phyloP scores from a whole-genome alignment of 2,797 vertebrate species.

The Clarias pachynema region DNA sequence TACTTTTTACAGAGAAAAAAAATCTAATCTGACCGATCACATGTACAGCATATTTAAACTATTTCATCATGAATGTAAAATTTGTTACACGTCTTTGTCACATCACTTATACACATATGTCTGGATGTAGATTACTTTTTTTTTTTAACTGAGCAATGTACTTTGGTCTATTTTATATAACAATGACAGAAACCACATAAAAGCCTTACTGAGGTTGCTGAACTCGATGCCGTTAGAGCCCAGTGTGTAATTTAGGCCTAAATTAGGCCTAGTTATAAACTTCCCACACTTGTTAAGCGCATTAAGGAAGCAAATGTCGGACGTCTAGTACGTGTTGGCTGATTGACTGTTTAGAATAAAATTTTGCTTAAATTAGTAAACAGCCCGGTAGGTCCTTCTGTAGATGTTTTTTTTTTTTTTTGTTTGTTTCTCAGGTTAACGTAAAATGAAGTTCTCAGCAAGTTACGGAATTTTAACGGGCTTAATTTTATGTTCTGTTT shows the following conservation, averaged over 20 bases:
- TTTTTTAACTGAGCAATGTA: neutral
- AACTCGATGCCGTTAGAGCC: neutral
- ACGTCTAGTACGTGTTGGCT: slow-evolving; percentile 11
- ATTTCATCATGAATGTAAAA: neutral
- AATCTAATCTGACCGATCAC: neutral
- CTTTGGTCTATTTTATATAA: neutral
- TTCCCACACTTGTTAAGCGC: slow-evolving; percentile 13
- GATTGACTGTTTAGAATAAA: slow-evolving; percentile 3
- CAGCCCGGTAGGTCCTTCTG: neutral
- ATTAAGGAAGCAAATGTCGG: neutral
- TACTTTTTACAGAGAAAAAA: neutral
- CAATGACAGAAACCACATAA: slow-evolving; percentile 7
- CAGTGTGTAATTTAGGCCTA: slow-evolving; percentile 19
- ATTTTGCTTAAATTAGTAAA: neutral
- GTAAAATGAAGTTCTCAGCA: neutral
- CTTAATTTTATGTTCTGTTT: slow-evolving; percentile 35
- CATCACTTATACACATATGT: neutral
- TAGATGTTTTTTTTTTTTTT: too few relatives aligned
- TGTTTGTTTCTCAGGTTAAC: neutral
- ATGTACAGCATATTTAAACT: neutral
- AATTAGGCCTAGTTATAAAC: neutral
- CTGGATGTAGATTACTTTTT: neutral
- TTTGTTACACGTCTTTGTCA: neutral
- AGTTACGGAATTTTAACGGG: slow-evolving; percentile 14
- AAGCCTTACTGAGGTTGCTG: neutral